phyloP scores from a whole-genome alignment of 2,888 invertebrate species.

The Watsonalla cultraria region DNA sequence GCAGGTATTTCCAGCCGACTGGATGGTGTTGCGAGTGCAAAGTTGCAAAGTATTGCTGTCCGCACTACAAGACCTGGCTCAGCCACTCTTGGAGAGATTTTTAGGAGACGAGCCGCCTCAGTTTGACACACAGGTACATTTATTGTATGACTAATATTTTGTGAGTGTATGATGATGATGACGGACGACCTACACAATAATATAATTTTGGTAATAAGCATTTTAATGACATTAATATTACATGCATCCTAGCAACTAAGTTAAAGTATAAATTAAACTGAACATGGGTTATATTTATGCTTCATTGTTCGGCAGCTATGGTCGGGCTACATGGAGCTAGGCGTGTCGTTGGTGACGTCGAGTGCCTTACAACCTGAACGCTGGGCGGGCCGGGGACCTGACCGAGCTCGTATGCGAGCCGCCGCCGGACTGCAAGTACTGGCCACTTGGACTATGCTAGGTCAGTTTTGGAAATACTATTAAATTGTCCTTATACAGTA shows the following conservation, averaged over 20 bases:
- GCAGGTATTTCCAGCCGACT: conserved; percentile 90
- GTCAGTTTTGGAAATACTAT: conserved; percentile 42
- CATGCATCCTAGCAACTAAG: no score
- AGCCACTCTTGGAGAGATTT: conserved; percentile 91
- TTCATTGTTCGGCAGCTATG: conserved; percentile 56
- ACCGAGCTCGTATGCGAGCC: conserved; percentile 88
- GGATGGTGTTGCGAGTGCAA: conserved; percentile 93
- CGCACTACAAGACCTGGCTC: conserved; percentile 92
- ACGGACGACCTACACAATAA: no score
- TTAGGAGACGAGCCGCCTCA: conserved; percentile 82
- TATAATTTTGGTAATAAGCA: no score
- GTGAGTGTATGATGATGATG: no score
- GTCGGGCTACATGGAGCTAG: conserved; percentile 73
- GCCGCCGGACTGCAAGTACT: conserved; percentile 95
- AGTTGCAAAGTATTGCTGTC: conserved; percentile 91
- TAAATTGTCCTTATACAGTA: no score
- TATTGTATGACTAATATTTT: neutral
- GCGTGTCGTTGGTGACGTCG: conserved; percentile 66
- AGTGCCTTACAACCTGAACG: conserved; percentile 60
- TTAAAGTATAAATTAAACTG: no score
- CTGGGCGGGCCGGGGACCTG: conserved; percentile 66
- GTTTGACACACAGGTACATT: conserved; percentile 85
- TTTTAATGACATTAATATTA: no score
- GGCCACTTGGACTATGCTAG: conserved; percentile 94
- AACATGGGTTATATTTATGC: no score